Conservation (phyloP, 2,797 vertebrate genomes). For the Helostoma temminkii region DNA sequence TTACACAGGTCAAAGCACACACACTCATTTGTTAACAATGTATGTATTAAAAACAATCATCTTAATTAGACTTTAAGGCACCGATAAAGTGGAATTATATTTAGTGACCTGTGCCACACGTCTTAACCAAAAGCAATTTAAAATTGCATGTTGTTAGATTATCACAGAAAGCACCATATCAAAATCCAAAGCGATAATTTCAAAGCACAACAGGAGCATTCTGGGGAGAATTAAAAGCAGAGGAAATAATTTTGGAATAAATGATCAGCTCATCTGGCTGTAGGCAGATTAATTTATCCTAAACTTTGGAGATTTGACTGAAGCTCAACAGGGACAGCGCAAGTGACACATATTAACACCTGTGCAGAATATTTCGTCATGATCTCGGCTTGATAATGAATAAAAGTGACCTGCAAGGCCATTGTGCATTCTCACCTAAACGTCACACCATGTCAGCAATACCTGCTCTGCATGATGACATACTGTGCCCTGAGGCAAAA, state of each 20-base stretch:
- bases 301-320: conserved; percentile 44
- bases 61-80: conserved; percentile 12
- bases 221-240: conserved; percentile 28
- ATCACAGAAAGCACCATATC: conserved; percentile 30
- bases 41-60: background rate
- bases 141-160: conserved; percentile 26
- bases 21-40: too few species aligned
- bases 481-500: conserved; percentile 56
- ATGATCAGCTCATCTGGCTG: conserved; percentile 47
- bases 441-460: conserved; percentile 62
- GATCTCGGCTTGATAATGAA: conserved; percentile 62
- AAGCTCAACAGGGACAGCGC: conserved; percentile 40
- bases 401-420: conserved; percentile 62
- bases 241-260: conserved; percentile 47
- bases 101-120: conserved; percentile 29
- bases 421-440: conserved; percentile 53
- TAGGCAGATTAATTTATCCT: conserved; percentile 49
- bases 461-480: conserved; percentile 52
- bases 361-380: conserved; percentile 47
- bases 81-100: conserved; percentile 26
- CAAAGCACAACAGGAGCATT: conserved; percentile 43
- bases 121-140: conserved; percentile 36
- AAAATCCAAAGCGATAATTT: conserved; percentile 41
- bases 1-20: background rate
- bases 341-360: conserved; percentile 53